A percentile compares a stretch with the other conserved stretches of the same genome.
Conservation (phyloP, 2,113 vertebrate genomes). For the Cathartes aura region DNA sequence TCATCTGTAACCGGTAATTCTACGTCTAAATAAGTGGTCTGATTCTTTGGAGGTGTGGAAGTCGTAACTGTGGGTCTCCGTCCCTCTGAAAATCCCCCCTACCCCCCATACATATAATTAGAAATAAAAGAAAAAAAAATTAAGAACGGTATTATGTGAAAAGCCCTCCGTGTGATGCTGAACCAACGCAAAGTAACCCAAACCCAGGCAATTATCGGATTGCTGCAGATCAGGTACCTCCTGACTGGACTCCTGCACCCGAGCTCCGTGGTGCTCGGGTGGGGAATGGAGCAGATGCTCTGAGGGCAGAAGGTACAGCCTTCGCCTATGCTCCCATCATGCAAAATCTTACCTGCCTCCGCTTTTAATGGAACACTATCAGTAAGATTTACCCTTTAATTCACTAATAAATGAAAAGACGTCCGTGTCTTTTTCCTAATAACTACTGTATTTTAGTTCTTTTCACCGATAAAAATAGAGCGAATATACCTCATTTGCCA, state of each 20-base stretch:
- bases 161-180: fast-evolving
- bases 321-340: background rate
- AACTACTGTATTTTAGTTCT: background rate
- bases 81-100: background rate
- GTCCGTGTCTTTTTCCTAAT: background rate
- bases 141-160: fast-evolving
- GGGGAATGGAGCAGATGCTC: background rate
- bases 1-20: background rate
- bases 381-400: background rate
- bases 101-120: background rate
- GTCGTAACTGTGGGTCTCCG: background rate
- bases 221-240: background rate
- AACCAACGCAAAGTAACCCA: background rate
- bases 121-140: background rate
- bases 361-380: background rate
- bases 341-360: background rate
- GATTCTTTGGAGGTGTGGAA: background rate
- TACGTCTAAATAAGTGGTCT: background rate
- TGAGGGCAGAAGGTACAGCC: background rate
- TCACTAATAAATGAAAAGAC: background rate
- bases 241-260: background rate
- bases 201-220: fast-evolving
- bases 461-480: background rate
- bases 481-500: background rate
- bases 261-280: background rate